phyloP scores from a whole-genome alignment of 2,113 vertebrate genomes.

The Synchiropus splendidus region DNA sequence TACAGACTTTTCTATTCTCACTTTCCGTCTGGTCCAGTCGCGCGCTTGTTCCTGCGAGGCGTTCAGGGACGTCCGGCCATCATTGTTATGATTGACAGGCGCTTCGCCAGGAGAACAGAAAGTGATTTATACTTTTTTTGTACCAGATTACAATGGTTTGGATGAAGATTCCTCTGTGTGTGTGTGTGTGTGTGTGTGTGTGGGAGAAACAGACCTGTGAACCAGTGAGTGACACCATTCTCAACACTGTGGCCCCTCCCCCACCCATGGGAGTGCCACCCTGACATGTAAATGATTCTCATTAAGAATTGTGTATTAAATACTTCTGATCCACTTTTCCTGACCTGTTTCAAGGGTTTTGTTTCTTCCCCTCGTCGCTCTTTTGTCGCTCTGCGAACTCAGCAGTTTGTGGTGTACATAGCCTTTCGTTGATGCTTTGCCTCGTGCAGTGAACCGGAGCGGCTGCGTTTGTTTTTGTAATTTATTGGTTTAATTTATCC shows the following conservation, averaged over 20 bases:
- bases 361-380: constrained; percentile 46
- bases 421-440: constrained; percentile 82
- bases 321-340: constrained; percentile 52
- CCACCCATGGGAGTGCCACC: constrained; percentile 57
- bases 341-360: constrained; percentile 55
- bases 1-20: constrained; percentile 46
- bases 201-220: constrained; percentile 61
- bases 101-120: constrained; percentile 37
- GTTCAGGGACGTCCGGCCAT: not conserved
- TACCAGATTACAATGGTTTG: constrained; percentile 17
- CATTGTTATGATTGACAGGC: too few relatives aligned
- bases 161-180: constrained; percentile 14
- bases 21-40: not conserved
- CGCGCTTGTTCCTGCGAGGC: not conserved
- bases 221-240: constrained; percentile 67
- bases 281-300: constrained; percentile 67
- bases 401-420: constrained; percentile 98
- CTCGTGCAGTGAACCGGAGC: constrained; percentile 49
- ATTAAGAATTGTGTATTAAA: constrained; percentile 50
- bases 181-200: constrained; percentile 29
- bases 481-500: constrained; percentile 99
- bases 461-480: constrained; percentile 68
- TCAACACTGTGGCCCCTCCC: constrained; percentile 63
- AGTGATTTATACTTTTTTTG: constrained; percentile 27
- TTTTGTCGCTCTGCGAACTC: constrained; percentile 67